phyloP scores from a whole-genome alignment of 2,888 invertebrate species.

The Phlogophora meticulosa region DNA sequence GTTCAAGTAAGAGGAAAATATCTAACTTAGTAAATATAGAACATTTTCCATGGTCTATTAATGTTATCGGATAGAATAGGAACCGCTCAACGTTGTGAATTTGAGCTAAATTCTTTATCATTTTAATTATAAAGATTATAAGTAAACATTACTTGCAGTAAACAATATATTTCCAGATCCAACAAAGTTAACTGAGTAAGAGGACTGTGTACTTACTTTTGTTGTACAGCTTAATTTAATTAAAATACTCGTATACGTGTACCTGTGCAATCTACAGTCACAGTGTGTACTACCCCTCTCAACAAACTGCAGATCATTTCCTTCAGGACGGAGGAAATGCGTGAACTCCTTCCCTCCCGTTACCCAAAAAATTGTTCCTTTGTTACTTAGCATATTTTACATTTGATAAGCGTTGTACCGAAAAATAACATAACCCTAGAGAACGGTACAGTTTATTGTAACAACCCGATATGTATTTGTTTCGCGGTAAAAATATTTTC shows the following conservation, averaged over 20 bases:
- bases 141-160: not conserved
- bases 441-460: slow-evolving; percentile 43
- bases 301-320: slow-evolving; percentile 38
- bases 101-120: too few relatives aligned
- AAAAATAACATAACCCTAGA: slow-evolving; percentile 48
- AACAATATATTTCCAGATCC: slow-evolving; percentile 7
- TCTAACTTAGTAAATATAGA: slow-evolving; percentile 20
- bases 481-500: slow-evolving; percentile 52
- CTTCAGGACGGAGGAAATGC: slow-evolving; percentile 21
- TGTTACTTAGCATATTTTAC: slow-evolving; percentile 57
- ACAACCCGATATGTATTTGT: slow-evolving; percentile 45
- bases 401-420: slow-evolving; percentile 50
- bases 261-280: not conserved
- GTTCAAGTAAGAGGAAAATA: slow-evolving; percentile 18
- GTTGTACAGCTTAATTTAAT: slow-evolving; percentile 16
- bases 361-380: slow-evolving; percentile 38
- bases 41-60: not conserved
- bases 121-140: not conserved
- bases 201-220: not conserved
- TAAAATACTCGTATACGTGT: slow-evolving; percentile 18
- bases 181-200: not conserved
- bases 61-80: not conserved
- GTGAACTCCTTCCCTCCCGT: slow-evolving; percentile 25
- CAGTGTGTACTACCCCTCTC: slow-evolving; percentile 3
- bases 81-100: not conserved